Conservation (phyloP, 2,113 vertebrate species). For the Phycodurus eques region DNA sequence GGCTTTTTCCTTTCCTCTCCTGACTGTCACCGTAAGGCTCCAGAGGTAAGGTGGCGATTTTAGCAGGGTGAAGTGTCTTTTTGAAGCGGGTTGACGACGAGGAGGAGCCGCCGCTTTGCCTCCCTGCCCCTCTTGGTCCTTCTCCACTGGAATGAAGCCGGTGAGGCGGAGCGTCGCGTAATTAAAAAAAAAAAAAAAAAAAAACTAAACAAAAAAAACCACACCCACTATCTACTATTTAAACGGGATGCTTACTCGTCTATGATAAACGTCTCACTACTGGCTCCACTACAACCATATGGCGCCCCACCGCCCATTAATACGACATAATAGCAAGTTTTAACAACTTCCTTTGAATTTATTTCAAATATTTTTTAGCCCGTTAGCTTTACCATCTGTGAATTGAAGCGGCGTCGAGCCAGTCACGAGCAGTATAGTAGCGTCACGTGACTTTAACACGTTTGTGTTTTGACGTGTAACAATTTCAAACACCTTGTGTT, state of each 20-base stretch:
- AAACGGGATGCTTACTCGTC: neutral
- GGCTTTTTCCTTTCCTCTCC: neutral
- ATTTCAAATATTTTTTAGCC: neutral
- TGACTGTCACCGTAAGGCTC: neutral
- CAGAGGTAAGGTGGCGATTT: neutral
- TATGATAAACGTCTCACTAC: neutral
- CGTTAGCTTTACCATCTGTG: neutral
- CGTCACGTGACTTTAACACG: neutral
- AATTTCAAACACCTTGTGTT: neutral
- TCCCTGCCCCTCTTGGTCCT: conserved; percentile 28
- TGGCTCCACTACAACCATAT: neutral
- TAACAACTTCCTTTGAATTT: neutral
- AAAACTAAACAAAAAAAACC: neutral
- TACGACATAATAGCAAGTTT: neutral
- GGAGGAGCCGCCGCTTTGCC: conserved; percentile 23
- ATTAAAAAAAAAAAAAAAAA: neutral
- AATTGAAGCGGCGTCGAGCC: neutral
- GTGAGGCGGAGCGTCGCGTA: conserved; percentile 37
- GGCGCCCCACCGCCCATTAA: neutral
- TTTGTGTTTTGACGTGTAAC: neutral
- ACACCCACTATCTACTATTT: neutral
- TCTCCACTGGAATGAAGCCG: conserved; percentile 49
- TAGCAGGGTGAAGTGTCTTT: neutral
- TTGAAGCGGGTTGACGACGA: conserved; percentile 14
- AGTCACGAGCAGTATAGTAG: neutral